These are phyloP conservation scores for Betta splendens DNA, from an alignment of 2,797 vertebrate species.

Conservation along the genomic window DNA sequence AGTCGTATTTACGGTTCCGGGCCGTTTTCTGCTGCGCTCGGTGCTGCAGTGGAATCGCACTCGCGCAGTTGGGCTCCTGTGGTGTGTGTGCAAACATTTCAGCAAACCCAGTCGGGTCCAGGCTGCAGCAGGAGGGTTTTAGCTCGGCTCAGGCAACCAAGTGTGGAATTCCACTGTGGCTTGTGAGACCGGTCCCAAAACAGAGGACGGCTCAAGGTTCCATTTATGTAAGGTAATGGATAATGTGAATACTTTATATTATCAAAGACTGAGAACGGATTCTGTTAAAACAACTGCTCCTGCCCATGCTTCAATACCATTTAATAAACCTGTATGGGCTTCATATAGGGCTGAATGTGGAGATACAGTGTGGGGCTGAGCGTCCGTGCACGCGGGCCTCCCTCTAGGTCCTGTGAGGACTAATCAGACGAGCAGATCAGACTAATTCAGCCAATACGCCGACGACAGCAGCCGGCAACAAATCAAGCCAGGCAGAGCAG, in stretches of 20 bases:
- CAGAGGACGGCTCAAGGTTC: neutral
- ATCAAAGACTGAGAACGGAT: too few relatives aligned
- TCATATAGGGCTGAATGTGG: too few relatives aligned
- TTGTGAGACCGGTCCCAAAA: conserved; percentile 29
- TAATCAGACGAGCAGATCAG: conserved; percentile 9
- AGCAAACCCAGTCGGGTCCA: neutral
- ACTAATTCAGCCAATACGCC: conserved; percentile 16
- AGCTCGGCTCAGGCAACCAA: conserved; percentile 19
- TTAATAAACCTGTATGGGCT: too few relatives aligned
- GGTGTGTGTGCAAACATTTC: neutral
- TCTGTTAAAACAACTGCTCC: too few relatives aligned
- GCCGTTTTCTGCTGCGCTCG: neutral
- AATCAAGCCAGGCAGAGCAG: neutral
- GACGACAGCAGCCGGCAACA: neutral
- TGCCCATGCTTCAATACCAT: too few relatives aligned
- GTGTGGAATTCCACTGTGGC: conserved; percentile 59
- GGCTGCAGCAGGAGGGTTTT: conserved; percentile 13
- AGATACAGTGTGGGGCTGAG: too few relatives aligned
- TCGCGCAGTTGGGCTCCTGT: neutral
- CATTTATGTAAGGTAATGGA: neutral
- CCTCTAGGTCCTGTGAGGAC: conserved; percentile 5
- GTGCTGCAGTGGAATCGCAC: neutral
- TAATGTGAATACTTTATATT: neutral
- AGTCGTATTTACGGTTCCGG: neutral
- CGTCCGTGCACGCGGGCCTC: neutral